Evolutionary conservation across 2,113 vertebrate species (phyloP), one percentile per base, ranked within the genome.

Genomic region (Sinocyclocheilus maitianheensis): DNA sequence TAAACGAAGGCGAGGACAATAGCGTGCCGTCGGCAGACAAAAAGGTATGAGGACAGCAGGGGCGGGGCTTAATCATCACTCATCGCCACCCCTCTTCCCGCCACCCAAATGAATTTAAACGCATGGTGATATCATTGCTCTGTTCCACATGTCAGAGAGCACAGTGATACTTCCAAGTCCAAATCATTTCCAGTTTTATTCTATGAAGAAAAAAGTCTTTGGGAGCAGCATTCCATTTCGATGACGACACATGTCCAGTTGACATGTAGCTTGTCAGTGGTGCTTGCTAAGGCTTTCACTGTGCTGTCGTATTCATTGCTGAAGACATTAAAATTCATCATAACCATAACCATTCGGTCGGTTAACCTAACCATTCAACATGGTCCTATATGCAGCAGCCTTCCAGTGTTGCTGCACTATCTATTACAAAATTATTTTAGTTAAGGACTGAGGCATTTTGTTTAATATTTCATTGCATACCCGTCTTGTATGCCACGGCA

Each of bases 1-100:
- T 95, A 92, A 95, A 94, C 90, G 95, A 95, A 91, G 94, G 94
- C 89, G 94, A 95, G 90, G 95, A 95, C 91, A 93, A 92, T 94
- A 95, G 94, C 91, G 93, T 96, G 93, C 95, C 95, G 92, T 95
- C 94, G 91, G 95, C 95, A 94, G 94, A 96, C 95, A 96, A 96
- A 90, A 96, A 96, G 95, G 95, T 96, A 96, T 94, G 94, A 90
- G 30, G 94, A 18, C 76, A 62, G 48, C 37, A 83, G 67, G 83
- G 60, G 92, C 89, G 92, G 92, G 93, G 88, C 90, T 93, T 91
- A 92, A 88, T 89, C 88, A 88, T 91, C 90, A 88, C 67, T 92
- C 82, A 90, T 89, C 90, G 85, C 92, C 84, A 53, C 71, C 84
- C 90, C 84, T 90, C 30, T 43, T 79, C 40, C 60, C 89, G 80